Conservation (phyloP, 2,888 invertebrate species). For the Cantharis nigra region DNA sequence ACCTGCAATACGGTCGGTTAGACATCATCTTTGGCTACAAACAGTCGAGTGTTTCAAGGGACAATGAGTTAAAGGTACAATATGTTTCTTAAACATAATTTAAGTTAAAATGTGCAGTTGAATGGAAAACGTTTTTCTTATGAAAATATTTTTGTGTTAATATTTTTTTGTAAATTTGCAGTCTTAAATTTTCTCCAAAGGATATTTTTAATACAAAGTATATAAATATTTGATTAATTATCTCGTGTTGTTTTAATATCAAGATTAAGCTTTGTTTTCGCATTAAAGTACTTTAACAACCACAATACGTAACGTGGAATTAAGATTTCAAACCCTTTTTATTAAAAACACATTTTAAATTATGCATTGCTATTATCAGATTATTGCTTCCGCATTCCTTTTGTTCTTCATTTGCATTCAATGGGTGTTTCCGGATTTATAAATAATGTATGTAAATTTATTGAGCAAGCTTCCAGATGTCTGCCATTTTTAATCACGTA, state of each 20-base stretch:
- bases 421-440: slow-evolving; percentile 21
- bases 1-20: not conserved
- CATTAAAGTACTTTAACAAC: not conserved
- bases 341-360: slow-evolving; percentile 15
- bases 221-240: not conserved
- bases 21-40: not conserved
- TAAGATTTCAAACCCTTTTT: slow-evolving; percentile 9
- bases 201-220: not conserved
- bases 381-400: slow-evolving; percentile 19
- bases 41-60: not conserved
- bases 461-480: slow-evolving; percentile 18
- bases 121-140: not conserved
- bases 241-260: not conserved
- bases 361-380: slow-evolving; percentile 18
- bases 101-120: not conserved
- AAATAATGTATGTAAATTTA: slow-evolving; percentile 20
- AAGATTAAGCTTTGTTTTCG: not conserved
- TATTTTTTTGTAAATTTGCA: not conserved
- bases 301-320: not conserved
- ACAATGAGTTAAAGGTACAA: too few species aligned
- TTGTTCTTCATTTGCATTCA: slow-evolving; percentile 18
- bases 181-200: not conserved
- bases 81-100: not conserved
- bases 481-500: slow-evolving; percentile 18
- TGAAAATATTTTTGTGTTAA: not conserved